Evolutionary conservation across 2,797 vertebrate species (phyloP).

Genomic region (Dromococcyx pavoninus): DNA sequence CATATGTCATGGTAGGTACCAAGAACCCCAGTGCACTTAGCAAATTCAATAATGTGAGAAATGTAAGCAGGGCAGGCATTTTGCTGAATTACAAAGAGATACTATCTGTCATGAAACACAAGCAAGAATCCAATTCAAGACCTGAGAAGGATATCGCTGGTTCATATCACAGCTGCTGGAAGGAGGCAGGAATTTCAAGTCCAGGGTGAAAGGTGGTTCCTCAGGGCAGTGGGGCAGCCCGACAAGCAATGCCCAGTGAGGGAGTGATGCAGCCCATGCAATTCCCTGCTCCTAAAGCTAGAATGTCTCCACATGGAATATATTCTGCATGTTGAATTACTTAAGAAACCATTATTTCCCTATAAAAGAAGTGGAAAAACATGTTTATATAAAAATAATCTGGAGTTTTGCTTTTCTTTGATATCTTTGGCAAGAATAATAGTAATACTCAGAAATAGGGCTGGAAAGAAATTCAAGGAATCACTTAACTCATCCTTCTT

Average conservation of each 20-base stretch:
- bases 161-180: not conserved
- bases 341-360: not conserved
- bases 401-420: not conserved
- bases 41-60: not conserved
- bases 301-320: not conserved
- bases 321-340: not conserved
- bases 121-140: not conserved
- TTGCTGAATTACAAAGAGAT: not conserved
- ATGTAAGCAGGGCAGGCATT: not conserved
- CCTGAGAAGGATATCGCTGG: not conserved
- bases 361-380: not conserved
- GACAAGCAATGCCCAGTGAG: not conserved
- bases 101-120: not conserved
- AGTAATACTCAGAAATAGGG: not conserved
- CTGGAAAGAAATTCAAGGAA: not conserved
- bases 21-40: not conserved
- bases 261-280: accelerated
- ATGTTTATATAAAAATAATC: not conserved
- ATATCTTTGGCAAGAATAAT: not conserved
- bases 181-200: not conserved
- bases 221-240: not conserved
- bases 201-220: not conserved
- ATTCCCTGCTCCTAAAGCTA: not conserved
- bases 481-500: not conserved
- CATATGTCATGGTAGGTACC: not conserved